phyloP scores from a whole-genome alignment of 1,140 invertebrate species.

The Apis mellifera region DNA sequence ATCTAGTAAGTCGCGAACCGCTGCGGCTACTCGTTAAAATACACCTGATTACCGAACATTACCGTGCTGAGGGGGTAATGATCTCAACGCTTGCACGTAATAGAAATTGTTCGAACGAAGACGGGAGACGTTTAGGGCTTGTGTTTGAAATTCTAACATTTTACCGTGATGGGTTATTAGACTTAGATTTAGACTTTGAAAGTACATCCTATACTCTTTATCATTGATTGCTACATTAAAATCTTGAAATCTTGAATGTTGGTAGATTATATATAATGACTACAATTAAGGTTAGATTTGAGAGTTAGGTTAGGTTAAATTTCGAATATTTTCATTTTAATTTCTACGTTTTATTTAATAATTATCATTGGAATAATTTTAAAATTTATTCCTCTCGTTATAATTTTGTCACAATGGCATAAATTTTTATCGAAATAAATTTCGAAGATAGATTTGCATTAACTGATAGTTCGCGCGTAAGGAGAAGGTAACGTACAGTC shows the following conservation, averaged over 20 bases:
- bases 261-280: too few relatives aligned
- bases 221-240: not conserved
- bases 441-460: slow-evolving; percentile 13
- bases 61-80: slow-evolving; percentile 57
- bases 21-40: slow-evolving; percentile 62
- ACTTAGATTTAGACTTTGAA: not conserved
- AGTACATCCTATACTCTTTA: not conserved
- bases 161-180: not conserved
- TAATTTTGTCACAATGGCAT: too few relatives aligned
- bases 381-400: too few relatives aligned
- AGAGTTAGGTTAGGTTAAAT: too few relatives aligned
- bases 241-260: too few relatives aligned
- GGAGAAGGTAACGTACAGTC: not conserved
- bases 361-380: too few relatives aligned
- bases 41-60: slow-evolving; percentile 66
- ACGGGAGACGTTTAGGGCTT: slow-evolving; percentile 5
- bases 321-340: too few relatives aligned
- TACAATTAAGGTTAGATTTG: too few relatives aligned
- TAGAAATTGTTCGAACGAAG: slow-evolving; percentile 50
- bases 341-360: too few relatives aligned
- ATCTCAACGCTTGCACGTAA: slow-evolving; percentile 59
- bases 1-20: slow-evolving; percentile 40
- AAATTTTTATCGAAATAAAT: not conserved
- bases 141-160: not conserved
- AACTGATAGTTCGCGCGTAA: not conserved